Percentiles rank a stretch among this genome's conserved stretches.
These are phyloP conservation scores for Cryptocheilus praepositus DNA, from an alignment of 2,888 invertebrate species.

Conservation along the genomic window DNA sequence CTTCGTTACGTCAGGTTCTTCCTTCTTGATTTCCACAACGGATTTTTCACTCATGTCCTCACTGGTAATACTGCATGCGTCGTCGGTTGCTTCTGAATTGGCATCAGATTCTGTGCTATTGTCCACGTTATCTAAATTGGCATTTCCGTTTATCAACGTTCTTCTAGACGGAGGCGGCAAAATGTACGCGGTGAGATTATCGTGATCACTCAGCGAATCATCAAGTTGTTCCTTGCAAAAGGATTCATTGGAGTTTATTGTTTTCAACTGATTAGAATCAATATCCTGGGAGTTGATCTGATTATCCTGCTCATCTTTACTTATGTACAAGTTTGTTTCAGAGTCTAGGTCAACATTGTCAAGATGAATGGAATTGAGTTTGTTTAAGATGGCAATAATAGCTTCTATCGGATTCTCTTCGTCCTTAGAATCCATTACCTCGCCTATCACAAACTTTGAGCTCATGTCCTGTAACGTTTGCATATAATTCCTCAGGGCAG, in stretches of 20 bases:
- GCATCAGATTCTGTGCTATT: constrained; percentile 46
- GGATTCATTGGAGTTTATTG: constrained; percentile 37
- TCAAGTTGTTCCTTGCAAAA: constrained; percentile 55
- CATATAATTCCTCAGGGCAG: constrained; percentile 65
- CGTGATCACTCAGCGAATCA: constrained; percentile 45
- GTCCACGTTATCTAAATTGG: constrained; percentile 48
- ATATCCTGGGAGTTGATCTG: constrained; percentile 52
- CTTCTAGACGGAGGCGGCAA: constrained; percentile 56
- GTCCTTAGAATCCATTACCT: constrained; percentile 50
- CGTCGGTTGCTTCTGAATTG: constrained; percentile 54
- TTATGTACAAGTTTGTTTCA: constrained; percentile 48
- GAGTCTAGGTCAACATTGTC: constrained; percentile 52
- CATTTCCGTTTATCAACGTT: constrained; percentile 61
- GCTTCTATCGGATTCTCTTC: constrained; percentile 60
- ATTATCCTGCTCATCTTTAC: constrained; percentile 57
- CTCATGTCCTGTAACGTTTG: constrained; percentile 65
- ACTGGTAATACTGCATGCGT: constrained; percentile 55
- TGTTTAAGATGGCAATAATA: constrained; percentile 61
- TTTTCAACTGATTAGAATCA: constrained; percentile 51
- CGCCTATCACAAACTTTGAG: constrained; percentile 51
- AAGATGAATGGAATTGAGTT: constrained; percentile 55
- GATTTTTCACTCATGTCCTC: constrained; percentile 60
- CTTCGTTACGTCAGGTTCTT: constrained; percentile 37
- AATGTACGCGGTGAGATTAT: constrained; percentile 57
- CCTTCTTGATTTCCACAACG: constrained; percentile 56